Evolutionary conservation across 2,113 vertebrate species (phyloP).

Genomic region (Typhlomys cinereus): DNA sequence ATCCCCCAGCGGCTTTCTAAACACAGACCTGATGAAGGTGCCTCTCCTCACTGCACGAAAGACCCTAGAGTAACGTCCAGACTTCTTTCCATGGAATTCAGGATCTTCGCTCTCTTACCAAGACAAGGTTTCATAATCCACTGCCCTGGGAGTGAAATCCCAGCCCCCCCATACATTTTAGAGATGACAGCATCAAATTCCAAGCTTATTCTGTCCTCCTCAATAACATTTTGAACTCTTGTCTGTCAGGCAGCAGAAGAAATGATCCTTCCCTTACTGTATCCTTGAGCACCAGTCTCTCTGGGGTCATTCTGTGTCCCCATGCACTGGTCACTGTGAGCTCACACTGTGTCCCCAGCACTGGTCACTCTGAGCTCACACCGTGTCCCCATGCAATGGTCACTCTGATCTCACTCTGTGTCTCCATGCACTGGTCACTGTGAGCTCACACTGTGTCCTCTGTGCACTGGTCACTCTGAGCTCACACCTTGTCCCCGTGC

Average conservation of each 20-base stretch:
- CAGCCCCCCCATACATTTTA: neutral
- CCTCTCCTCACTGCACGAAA: neutral
- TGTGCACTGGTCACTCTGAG: fast-evolving
- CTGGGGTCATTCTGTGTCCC: too few relatives aligned
- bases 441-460: neutral
- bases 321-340: too few relatives aligned
- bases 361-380: too few relatives aligned
- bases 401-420: too few relatives aligned
- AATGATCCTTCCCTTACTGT: neutral
- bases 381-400: too few relatives aligned
- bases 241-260: neutral
- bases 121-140: neutral
- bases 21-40: neutral
- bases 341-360: too few relatives aligned
- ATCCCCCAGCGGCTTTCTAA: neutral
- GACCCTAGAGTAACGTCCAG: too few relatives aligned
- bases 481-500: neutral
- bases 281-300: too few relatives aligned
- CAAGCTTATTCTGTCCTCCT: neutral
- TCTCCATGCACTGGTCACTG: fast-evolving
- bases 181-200: neutral
- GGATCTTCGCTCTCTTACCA: neutral
- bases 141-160: neutral
- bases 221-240: too few relatives aligned
- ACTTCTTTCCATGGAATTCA: neutral